Evolutionary conservation across 2,797 vertebrate species (phyloP).

Genomic region (Chromobotia macracanthus): DNA sequence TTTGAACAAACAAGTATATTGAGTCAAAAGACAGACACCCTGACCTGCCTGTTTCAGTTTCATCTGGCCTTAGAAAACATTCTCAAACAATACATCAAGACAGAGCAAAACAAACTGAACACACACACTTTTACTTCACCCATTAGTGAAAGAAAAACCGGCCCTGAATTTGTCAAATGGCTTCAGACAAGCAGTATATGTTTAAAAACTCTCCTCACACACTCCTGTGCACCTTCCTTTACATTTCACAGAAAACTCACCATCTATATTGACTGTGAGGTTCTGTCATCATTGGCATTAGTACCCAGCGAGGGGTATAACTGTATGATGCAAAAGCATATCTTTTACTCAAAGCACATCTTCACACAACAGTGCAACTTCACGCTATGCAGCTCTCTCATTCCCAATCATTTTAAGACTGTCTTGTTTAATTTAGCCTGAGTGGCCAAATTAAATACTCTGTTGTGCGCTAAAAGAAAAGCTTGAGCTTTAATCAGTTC

Average conservation of each 20-base stretch:
- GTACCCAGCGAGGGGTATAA: constrained; percentile 38
- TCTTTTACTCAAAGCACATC: constrained; percentile 60
- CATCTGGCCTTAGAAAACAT: too few relatives aligned
- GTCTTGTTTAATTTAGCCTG: constrained; percentile 64
- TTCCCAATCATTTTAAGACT: constrained; percentile 52
- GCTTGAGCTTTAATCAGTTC: constrained; percentile 16
- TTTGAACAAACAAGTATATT: neutral
- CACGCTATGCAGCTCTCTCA: constrained; percentile 64
- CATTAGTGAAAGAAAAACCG: neutral
- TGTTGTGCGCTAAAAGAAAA: constrained; percentile 32
- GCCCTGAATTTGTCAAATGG: too few relatives aligned
- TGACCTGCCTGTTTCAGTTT: too few relatives aligned
- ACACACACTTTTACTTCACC: too few relatives aligned
- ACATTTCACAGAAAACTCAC: constrained; percentile 8
- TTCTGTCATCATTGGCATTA: constrained; percentile 63
- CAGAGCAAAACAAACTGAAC: too few relatives aligned
- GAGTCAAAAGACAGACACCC: neutral
- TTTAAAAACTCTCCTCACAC: neutral
- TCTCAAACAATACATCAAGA: too few relatives aligned
- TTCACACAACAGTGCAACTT: constrained; percentile 68
- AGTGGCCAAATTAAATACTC: constrained; percentile 58
- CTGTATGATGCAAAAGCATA: constrained; percentile 62
- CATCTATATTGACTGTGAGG: constrained; percentile 40
- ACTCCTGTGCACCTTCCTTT: neutral
- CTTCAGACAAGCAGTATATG: neutral